These are phyloP conservation scores for Nephila pilipes DNA, from an alignment of 1,140 invertebrate genomes.

Conservation along the genomic window DNA sequence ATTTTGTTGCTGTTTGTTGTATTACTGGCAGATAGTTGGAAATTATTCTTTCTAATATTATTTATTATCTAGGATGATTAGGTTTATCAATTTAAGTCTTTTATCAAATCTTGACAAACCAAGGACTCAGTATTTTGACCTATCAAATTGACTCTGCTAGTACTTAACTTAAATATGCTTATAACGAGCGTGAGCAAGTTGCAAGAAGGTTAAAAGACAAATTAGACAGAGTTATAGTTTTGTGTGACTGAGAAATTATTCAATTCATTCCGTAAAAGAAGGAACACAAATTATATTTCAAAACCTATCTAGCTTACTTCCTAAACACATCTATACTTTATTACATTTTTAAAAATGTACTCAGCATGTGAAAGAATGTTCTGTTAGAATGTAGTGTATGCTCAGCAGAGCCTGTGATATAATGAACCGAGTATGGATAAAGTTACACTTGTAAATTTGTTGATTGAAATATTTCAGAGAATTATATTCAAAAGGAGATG, in stretches of 20 bases:
- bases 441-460: not conserved
- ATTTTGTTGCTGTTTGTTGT: too few species aligned
- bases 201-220: too few species aligned
- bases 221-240: not conserved
- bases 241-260: too few species aligned
- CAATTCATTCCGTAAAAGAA: not conserved
- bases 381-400: not conserved
- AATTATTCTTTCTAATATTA: too few species aligned
- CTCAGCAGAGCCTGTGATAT: slow-evolving; percentile 40
- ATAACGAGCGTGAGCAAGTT: too few species aligned
- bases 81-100: too few species aligned
- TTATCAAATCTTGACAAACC: too few species aligned
- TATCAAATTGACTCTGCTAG: too few species aligned
- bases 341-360: not conserved
- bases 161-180: not conserved
- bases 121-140: too few species aligned
- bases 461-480: not conserved
- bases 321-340: not conserved
- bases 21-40: too few species aligned
- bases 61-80: too few species aligned
- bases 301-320: not conserved
- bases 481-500: not conserved
- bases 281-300: not conserved
- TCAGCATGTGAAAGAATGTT: not conserved
- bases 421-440: not conserved